Conservation (phyloP, 2,113 vertebrate genomes). For the Cheilinus undulatus region DNA sequence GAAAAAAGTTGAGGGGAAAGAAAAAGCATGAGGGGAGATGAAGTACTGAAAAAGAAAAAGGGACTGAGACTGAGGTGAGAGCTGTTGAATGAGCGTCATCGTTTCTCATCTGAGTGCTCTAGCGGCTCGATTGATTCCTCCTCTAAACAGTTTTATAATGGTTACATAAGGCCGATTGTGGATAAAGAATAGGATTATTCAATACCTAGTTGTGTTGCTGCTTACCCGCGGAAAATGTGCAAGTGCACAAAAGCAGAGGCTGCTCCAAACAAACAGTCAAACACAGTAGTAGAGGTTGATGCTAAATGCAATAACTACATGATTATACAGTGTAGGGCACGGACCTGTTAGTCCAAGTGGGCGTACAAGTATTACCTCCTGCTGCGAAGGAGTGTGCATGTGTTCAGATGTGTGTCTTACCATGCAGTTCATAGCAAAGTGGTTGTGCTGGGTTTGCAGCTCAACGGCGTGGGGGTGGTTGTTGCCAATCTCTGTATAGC, state of each 20-base stretch:
- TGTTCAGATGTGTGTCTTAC: constrained; percentile 82
- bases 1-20: neutral
- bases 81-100: neutral
- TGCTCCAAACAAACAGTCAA: constrained; percentile 59
- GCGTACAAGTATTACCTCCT: constrained; percentile 37
- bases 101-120: constrained; percentile 14
- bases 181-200: constrained; percentile 64
- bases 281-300: constrained; percentile 41
- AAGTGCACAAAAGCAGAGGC: constrained; percentile 25
- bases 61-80: neutral
- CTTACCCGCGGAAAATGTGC: constrained; percentile 28
- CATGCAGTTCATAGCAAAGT: constrained; percentile 99
- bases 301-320: constrained; percentile 49
- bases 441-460: constrained; percentile 99
- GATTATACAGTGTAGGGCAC: constrained; percentile 41
- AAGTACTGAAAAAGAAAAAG: neutral
- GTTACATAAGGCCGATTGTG: constrained; percentile 65
- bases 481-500: constrained; percentile 98
- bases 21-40: neutral
- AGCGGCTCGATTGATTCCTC: constrained; percentile 34
- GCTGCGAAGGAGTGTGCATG: neutral
- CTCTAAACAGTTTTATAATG: constrained; percentile 65
- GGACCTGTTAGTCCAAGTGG: constrained; percentile 45
- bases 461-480: constrained; percentile 96
- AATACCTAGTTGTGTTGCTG: constrained; percentile 58